Evolutionary conservation across 2,797 vertebrate genomes (phyloP).

Genomic region (Phoxinus dragarum): DNA sequence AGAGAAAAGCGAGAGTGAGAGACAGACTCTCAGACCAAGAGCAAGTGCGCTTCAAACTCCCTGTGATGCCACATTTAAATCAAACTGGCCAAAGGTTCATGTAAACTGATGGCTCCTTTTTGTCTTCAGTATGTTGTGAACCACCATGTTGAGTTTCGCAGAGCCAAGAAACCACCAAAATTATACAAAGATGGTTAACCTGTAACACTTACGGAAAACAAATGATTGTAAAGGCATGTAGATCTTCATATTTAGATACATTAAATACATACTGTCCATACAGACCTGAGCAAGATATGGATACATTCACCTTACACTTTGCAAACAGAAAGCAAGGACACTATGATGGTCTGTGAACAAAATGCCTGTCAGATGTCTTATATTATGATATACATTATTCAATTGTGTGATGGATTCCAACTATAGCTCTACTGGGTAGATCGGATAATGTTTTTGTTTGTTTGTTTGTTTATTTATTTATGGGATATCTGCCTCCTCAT

Average conservation of each 20-base stretch:
- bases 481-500: not conserved
- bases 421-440: not conserved
- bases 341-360: not conserved
- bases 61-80: conserved; percentile 26
- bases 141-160: not conserved
- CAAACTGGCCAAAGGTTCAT: conserved; percentile 27
- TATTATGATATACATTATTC: not conserved
- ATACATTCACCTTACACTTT: not conserved
- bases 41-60: conserved; percentile 45
- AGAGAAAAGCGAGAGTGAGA: conserved; percentile 20
- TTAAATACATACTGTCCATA: conserved; percentile 1
- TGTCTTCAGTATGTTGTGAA: conserved; percentile 24
- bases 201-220: conserved; percentile 44
- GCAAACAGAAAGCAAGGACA: not conserved
- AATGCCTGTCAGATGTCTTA: conserved; percentile 3
- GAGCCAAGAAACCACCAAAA: conserved; percentile 38
- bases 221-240: conserved; percentile 35
- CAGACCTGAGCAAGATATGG: not conserved
- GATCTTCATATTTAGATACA: conserved; percentile 22
- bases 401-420: not conserved
- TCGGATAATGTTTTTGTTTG: not conserved
- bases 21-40: conserved; percentile 6
- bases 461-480: not conserved
- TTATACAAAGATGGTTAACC: conserved; percentile 19
- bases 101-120: conserved; percentile 33